Conservation (phyloP, 2,888 invertebrate genomes). For the Gastracanthus pulcherrimus region DNA sequence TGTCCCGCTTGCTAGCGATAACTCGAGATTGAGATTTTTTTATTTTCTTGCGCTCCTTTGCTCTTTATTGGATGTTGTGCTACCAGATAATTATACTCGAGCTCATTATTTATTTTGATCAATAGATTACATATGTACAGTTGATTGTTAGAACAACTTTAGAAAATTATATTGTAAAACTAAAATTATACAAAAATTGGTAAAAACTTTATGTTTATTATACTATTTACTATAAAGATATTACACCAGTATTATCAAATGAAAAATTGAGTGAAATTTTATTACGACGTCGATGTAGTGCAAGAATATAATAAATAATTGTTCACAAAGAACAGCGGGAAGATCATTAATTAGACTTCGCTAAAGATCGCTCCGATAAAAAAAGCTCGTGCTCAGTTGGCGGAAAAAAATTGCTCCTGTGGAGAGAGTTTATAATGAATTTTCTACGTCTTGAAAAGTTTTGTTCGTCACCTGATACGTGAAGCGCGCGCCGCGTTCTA, state of each 20-base stretch:
- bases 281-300: too few species aligned
- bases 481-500: too few species aligned
- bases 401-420: neutral
- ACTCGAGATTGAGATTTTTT: constrained; percentile 10
- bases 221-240: too few species aligned
- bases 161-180: too few species aligned
- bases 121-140: too few species aligned
- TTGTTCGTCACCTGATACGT: constrained; percentile 47
- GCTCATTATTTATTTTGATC: too few species aligned
- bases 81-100: neutral
- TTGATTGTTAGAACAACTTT: too few species aligned
- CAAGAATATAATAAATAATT: neutral
- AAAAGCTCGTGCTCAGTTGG: neutral
- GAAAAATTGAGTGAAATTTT: too few species aligned
- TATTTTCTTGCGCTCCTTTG: neutral
- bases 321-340: neutral
- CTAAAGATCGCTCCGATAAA: neutral
- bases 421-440: constrained; percentile 41
- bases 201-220: too few species aligned
- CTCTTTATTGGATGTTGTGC: neutral
- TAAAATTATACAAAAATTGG: too few species aligned
- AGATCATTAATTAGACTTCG: constrained; percentile 4
- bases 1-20: neutral
- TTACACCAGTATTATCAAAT: too few species aligned
- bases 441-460: constrained; percentile 31